Conservation (phyloP, 2,888 invertebrate species). For the Agrilus mali region DNA sequence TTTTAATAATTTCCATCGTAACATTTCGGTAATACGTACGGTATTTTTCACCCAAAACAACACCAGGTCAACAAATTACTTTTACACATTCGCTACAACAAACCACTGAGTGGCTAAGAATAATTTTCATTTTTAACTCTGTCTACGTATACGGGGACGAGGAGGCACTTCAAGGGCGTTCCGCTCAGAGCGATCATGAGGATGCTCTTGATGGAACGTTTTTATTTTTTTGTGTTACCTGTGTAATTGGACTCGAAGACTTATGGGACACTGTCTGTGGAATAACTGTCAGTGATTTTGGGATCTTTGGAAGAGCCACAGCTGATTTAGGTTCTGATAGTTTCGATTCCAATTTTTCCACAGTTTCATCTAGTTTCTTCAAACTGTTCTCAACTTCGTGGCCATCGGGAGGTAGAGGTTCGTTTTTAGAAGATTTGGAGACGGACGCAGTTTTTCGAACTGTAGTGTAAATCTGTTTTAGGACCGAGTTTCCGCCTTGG, state of each 20-base stretch:
- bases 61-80: too few species aligned
- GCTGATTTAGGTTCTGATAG: conserved; percentile 29
- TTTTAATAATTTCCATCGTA: too few species aligned
- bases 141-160: too few species aligned
- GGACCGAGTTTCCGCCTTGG: conserved; percentile 9
- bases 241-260: conserved; percentile 25
- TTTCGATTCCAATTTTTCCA: conserved; percentile 32
- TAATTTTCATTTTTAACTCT: too few species aligned
- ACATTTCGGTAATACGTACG: too few species aligned
- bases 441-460: conserved; percentile 15
- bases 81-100: too few species aligned
- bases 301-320: conserved; percentile 61
- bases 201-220: conserved; percentile 5
- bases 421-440: conserved; percentile 7
- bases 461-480: background rate
- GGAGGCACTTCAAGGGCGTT: conserved; percentile 7
- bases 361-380: conserved; percentile 36
- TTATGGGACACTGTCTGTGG: conserved; percentile 45
- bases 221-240: conserved; percentile 21
- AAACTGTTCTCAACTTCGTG: conserved; percentile 26
- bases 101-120: too few species aligned
- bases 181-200: conserved; percentile 2
- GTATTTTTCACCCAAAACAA: too few species aligned
- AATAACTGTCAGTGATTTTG: conserved; percentile 69
- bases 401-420: conserved; percentile 7